Conservation (phyloP, 2,797 vertebrate species). For the Tokudaia tokunoshimensis region DNA sequence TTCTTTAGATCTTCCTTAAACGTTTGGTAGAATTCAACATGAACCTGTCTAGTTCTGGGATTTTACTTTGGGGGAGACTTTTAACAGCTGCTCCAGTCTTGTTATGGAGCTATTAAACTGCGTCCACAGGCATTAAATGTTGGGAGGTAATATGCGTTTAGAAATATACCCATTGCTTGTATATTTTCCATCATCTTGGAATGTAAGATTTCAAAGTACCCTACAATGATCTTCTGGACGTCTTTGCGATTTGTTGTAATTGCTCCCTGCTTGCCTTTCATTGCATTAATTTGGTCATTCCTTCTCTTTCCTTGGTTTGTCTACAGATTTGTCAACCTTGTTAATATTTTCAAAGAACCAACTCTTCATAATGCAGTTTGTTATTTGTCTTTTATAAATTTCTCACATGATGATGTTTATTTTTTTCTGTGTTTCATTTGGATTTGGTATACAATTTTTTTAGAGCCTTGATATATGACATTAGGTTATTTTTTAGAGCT, state of each 20-base stretch:
- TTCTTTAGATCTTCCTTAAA: not conserved
- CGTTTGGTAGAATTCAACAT: not conserved
- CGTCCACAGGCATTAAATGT: not conserved
- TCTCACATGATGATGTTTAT: not conserved
- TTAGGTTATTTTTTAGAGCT: not conserved
- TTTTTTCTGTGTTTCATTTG: not conserved
- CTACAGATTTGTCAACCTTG: not conserved
- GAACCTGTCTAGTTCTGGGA: not conserved
- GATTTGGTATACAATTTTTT: not conserved
- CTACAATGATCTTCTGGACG: not conserved
- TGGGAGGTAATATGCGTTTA: not conserved
- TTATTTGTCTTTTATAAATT: not conserved
- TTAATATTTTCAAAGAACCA: not conserved
- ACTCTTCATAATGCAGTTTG: not conserved
- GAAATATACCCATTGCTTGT: not conserved
- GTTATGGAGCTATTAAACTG: not conserved
- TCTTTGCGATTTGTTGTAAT: not conserved
- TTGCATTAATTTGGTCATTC: not conserved
- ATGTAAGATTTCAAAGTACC: not conserved
- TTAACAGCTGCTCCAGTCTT: not conserved
- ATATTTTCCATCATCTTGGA: not conserved
- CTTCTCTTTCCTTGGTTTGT: not conserved
- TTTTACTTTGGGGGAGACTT: not conserved
- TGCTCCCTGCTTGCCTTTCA: not conserved
- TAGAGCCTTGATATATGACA: not conserved